Conservation (phyloP, 2,888 invertebrate genomes). For the Serrognathus titanus region DNA sequence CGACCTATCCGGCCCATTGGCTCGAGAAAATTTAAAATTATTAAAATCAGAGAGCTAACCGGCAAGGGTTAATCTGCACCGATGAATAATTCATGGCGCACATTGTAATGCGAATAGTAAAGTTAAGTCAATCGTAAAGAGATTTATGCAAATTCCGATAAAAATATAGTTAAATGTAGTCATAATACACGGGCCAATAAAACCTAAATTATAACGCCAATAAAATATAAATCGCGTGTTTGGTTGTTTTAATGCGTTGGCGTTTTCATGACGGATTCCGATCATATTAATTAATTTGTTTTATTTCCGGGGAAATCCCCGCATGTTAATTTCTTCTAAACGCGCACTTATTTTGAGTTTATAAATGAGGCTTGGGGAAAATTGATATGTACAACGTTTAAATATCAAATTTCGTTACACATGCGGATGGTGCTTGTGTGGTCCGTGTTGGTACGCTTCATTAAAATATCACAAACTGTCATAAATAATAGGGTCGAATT, state of each 20-base stretch:
- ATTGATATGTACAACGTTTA: no score
- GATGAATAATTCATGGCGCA: neutral
- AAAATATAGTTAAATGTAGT: neutral
- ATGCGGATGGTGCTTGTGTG: neutral
- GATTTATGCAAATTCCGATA: neutral
- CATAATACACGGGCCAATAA: slow-evolving; percentile 2
- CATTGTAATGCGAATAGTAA: neutral
- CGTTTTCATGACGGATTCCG: no score
- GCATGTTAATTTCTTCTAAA: no score
- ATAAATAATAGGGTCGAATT: slow-evolving; percentile 24
- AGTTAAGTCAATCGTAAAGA: neutral
- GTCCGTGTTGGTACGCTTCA: slow-evolving; percentile 14
- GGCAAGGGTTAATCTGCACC: neutral
- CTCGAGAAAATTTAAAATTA: no score
- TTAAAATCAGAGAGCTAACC: neutral
- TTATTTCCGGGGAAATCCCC: no score
- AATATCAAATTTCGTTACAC: no score
- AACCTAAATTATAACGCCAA: slow-evolving; percentile 8
- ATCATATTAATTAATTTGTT: neutral
- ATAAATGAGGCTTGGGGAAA: no score
- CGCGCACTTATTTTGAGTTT: no score
- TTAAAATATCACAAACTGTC: slow-evolving; percentile 25
- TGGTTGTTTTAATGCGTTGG: no score
- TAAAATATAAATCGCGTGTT: neutral
- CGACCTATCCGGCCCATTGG: no score